Evolutionary conservation across 2,888 invertebrate genomes (phyloP), one percentile per base, ranked within the genome.

Genomic region (Machimus rusticus): DNA sequence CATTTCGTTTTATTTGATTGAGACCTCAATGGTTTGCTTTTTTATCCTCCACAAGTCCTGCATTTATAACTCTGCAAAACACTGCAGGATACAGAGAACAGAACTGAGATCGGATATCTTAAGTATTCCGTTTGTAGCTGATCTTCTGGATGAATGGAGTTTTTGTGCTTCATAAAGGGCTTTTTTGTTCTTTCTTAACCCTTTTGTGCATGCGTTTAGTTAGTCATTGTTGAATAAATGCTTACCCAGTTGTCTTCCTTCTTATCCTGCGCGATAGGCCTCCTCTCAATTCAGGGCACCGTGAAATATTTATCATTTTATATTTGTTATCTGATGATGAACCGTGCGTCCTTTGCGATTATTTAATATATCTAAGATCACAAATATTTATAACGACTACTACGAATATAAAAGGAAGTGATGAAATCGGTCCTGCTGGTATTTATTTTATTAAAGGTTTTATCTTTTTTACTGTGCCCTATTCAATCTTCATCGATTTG

Each of bases 1-100:
- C 89, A 89, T 88, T 89, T 89, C 88, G 88, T 88, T 89, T 88
- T 88, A 86, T 88, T 89, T 88, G 89, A 89, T 89, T 89, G 89
- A 89, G 88, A 89, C 89, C 88, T 89, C 89, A 89, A 89, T 88
- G 89, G 89, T 19, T 86, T 23, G 74, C 16, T 86, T 86, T 86
- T 86, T 51, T 86, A 66, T 66, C 23, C 23, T 66, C 12, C 66
- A 66, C 66, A 66, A 66, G 23, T 66, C 66, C 66, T 66, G 66
- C 66, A 76, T 37, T 76, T 34, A n/a, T n/a, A 37, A 76, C 39
- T 76, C n/a, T 76, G 39, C 76, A 76, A 76, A 37, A 76, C 39
- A 39, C 76, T 34, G 37, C 76, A 16, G 82, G 37, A 82, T 82
- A 57, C 57, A 57, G 37, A 57, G 57, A 46, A 46, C 39, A 39